Percentiles rank a stretch among this genome's conserved stretches.
phyloP scores from a whole-genome alignment of 2,888 invertebrate species.

The Acronicta psi region DNA sequence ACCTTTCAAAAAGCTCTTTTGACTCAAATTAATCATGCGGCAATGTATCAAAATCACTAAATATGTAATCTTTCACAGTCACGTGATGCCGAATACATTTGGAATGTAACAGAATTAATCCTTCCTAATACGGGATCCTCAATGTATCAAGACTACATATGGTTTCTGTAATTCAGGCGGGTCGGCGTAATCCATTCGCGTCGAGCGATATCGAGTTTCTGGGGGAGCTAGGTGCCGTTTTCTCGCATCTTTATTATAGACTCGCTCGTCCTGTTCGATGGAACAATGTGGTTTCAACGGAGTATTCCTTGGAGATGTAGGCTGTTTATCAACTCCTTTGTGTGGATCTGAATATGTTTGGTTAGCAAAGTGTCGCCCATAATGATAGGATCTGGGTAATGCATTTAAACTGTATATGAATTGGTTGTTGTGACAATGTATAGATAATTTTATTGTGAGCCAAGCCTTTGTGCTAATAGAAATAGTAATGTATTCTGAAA shows the following conservation, averaged over 20 bases:
- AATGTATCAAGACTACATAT: constrained; percentile 82
- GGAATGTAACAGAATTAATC: constrained; percentile 81
- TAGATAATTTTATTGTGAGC: not conserved
- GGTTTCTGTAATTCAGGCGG: constrained; percentile 88
- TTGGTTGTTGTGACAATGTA: constrained; percentile 18
- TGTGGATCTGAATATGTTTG: constrained; percentile 52
- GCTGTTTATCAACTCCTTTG: constrained; percentile 48
- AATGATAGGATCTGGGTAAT: constrained; percentile 45
- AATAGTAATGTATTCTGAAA: constrained; percentile 17
- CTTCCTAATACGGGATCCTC: constrained; percentile 79
- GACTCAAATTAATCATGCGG: constrained; percentile 33
- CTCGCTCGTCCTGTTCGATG: constrained; percentile 50
- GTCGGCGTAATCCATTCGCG: constrained; percentile 82
- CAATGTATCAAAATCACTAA: constrained; percentile 49
- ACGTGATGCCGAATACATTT: constrained; percentile 75
- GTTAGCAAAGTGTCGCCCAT: constrained; percentile 39
- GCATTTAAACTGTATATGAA: constrained; percentile 43
- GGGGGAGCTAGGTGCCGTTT: constrained; percentile 73
- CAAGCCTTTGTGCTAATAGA: not conserved
- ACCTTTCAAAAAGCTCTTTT: constrained; percentile 1
- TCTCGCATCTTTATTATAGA: constrained; percentile 69
- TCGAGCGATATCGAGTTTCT: constrained; percentile 81
- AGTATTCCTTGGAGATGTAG: constrained; percentile 42
- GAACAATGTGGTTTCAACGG: constrained; percentile 44
- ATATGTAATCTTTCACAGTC: constrained; percentile 69